Evolutionary conservation across 2,888 invertebrate genomes (phyloP).

Genomic region (Glaucopsyche alexis): DNA sequence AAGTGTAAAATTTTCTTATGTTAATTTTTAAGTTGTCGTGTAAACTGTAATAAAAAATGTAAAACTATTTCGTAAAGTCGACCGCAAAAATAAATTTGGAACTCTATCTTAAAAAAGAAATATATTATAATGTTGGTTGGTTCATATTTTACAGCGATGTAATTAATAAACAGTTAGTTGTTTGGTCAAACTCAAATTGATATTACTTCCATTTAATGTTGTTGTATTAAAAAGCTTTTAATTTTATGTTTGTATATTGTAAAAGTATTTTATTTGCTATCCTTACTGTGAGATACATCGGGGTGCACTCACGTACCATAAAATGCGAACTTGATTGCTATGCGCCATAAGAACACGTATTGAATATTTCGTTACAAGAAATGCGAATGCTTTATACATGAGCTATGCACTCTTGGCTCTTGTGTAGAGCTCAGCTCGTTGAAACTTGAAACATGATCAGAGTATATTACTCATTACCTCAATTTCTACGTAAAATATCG

Average conservation of each 20-base stretch:
- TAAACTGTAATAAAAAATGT: too few relatives aligned
- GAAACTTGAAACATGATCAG: not conserved
- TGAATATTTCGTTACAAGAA: conserved; percentile 32
- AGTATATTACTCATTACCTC: not conserved
- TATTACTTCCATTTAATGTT: not conserved
- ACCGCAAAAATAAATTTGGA: too few relatives aligned
- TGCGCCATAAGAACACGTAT: conserved; percentile 33
- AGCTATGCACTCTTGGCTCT: not conserved
- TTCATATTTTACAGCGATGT: too few relatives aligned
- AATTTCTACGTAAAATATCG: not conserved
- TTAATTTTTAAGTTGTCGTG: too few relatives aligned
- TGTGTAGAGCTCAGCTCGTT: not conserved
- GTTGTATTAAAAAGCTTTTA: conserved; percentile 4
- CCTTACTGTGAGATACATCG: conserved; percentile 30
- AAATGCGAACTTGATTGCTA: conserved; percentile 37
- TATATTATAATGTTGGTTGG: too few relatives aligned
- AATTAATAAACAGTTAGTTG: too few relatives aligned
- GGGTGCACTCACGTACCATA: conserved; percentile 36
- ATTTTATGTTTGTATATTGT: not conserved
- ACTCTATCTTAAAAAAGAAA: too few relatives aligned
- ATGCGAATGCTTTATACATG: conserved; percentile 19
- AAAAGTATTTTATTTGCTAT: conserved; percentile 23
- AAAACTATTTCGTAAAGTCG: too few relatives aligned
- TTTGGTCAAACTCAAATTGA: not conserved
- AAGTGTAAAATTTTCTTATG: too few relatives aligned